Base-by-base conservation (phyloP, 2,113 vertebrate genomes). In the Channa maculata region DNA sequence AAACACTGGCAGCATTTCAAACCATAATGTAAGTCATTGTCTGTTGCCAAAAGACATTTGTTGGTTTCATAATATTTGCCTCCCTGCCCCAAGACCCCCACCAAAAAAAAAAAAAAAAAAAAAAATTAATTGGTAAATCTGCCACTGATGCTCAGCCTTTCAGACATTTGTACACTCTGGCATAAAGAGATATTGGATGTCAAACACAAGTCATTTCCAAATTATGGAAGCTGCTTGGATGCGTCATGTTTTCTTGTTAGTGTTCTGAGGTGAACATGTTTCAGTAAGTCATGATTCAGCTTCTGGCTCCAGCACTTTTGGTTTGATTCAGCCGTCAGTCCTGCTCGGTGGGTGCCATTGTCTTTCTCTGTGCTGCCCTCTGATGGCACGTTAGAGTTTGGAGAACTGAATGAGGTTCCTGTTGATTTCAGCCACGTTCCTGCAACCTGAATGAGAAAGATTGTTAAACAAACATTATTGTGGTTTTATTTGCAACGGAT, bases 341-440 rank as follows among this genome's bases (percentile, higher is more conserved):
- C 65, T 15, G 43, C 48, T 62, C 15, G 54, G 12, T 43, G 36
- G 60, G 9, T 49, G 24, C 9, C n/a, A 1, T 68, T 2, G 1
- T 50, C 4, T 3, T 48, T n/a, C 63, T 77, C 64, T 8, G 41
- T 44, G 75, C 51, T 61, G 78, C 72, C 86, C 75, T 57, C 80
- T 82, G 68, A 66, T 85, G 84, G 71, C 3, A 6, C 0, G 11
- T 92, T 64, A 95, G 39, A 96, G 89, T 79, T 81, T 95, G 48
- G 95, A 90, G 57, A 93, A 88, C 81, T 95, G 95, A 83, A 96
- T 90, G 45, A 96, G 90, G 90, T 95, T 94, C 80, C 65, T 91
- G 88, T 81, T 95, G 89, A 96, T 96, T 86, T 96, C 95, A 2
- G 94, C 80, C 33, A 96, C 82, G 0, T 94, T 96, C 65, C 92